phyloP scores from a whole-genome alignment of 2,888 invertebrate species.

The Cheilosia vulpina region DNA sequence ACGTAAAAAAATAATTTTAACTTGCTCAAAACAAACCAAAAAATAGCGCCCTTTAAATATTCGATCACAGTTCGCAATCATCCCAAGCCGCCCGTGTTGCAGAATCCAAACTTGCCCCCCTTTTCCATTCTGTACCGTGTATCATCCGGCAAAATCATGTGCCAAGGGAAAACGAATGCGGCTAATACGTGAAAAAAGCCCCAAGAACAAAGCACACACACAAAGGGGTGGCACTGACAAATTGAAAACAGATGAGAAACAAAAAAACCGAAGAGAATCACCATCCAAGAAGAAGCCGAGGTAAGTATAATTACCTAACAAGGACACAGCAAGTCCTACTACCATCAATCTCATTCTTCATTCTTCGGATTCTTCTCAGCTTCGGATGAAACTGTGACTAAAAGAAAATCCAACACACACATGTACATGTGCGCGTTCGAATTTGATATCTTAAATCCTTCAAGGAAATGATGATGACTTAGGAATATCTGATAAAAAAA shows the following conservation, averaged over 20 bases:
- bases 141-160: conserved; percentile 14
- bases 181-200: conserved; percentile 14
- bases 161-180: conserved; percentile 36
- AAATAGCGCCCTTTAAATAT: neutral
- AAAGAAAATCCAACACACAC: conserved; percentile 8
- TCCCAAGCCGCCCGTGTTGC: conserved; percentile 1
- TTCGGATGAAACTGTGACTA: conserved; percentile 44
- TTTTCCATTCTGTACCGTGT: neutral
- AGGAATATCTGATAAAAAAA: conserved; percentile 53
- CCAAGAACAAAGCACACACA: conserved; percentile 45
- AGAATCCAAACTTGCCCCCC: neutral
- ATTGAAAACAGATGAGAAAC: neutral
- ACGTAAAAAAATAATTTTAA: too few species aligned
- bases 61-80: neutral
- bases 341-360: conserved; percentile 49
- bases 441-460: conserved; percentile 51
- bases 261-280: neutral
- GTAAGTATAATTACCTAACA: conserved; percentile 69
- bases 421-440: neutral
- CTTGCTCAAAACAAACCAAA: too few species aligned
- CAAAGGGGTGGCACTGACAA: conserved; percentile 35
- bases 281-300: conserved; percentile 58
- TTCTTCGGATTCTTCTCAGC: conserved; percentile 27
- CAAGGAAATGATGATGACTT: conserved; percentile 66
- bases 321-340: conserved; percentile 37